Conservation (phyloP, 2,797 vertebrate species). For the Propithecus deckenii region DNA sequence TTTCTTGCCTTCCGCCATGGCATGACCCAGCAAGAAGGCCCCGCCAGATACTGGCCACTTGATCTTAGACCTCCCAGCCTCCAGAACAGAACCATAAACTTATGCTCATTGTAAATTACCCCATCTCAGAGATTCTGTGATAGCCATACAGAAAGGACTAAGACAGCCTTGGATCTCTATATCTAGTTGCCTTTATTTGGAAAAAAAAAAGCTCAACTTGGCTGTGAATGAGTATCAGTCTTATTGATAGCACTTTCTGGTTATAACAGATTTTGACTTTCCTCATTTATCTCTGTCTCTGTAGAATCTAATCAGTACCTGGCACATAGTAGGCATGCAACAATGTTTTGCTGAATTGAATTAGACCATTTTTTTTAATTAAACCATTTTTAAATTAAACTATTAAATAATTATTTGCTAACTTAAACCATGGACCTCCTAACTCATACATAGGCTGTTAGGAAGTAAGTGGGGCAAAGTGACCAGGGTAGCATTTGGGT, state of each 20-base stretch:
- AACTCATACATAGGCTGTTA: not conserved
- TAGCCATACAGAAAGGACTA: not conserved
- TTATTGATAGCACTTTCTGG: not conserved
- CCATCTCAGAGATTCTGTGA: not conserved
- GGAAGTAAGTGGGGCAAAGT: not conserved
- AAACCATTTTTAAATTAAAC: not conserved
- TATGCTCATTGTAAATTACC: not conserved
- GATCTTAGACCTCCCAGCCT: not conserved
- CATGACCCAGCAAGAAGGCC: not conserved
- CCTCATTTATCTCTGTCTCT: not conserved
- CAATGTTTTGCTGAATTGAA: not conserved
- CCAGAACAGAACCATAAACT: not conserved
- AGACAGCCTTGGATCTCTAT: not conserved
- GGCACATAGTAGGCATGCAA: not conserved
- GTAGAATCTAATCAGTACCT: not conserved
- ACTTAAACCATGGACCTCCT: not conserved
- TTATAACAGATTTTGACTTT: not conserved
- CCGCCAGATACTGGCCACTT: not conserved
- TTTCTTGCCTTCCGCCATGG: not conserved
- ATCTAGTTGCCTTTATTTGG: not conserved
- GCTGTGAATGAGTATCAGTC: not conserved
- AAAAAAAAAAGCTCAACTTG: not conserved
- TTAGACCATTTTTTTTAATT: not conserved
- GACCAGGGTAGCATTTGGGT: not conserved
- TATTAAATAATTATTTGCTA: constrained; percentile 6